Evolutionary conservation across 2,797 vertebrate species (phyloP).

Genomic region (Leucoraja ocellata): DNA sequence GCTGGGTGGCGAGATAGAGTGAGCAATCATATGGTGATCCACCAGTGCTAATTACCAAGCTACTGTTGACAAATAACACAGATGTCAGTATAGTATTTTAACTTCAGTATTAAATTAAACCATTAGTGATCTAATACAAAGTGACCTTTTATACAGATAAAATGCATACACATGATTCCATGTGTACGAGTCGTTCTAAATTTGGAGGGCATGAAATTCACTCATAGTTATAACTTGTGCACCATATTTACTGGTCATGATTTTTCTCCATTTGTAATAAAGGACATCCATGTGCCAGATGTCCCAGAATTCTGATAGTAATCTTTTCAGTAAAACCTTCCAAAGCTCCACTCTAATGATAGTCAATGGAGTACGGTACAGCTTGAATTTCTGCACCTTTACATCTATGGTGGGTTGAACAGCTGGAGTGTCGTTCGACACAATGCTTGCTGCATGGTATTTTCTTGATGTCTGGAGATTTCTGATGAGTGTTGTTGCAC

Average conservation of each 20-base stretch:
- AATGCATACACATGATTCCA: neutral
- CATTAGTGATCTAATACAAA: neutral
- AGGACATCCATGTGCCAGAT: neutral
- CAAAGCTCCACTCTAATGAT: neutral
- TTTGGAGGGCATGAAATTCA: neutral
- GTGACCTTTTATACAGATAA: neutral
- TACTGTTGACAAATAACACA: neutral
- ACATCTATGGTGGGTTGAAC: conserved; percentile 36
- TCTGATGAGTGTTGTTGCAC: conserved; percentile 55
- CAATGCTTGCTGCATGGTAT: conserved; percentile 55
- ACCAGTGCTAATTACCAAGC: no score
- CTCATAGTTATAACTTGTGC: neutral
- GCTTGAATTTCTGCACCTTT: neutral
- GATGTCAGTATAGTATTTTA: neutral
- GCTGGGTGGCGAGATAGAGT: no score
- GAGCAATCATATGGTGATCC: no score
- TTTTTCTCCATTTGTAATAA: conserved; percentile 1
- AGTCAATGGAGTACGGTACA: conserved; percentile 10
- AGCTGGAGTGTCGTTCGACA: conserved; percentile 42
- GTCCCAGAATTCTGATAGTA: neutral
- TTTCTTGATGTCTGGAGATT: neutral
- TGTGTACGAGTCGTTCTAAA: neutral
- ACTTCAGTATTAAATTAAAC: conserved; percentile 7
- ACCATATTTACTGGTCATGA: neutral
- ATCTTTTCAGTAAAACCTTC: no score